Base-by-base conservation (phyloP, 2,888 invertebrate genomes). In the Epinotia ramella region DNA sequence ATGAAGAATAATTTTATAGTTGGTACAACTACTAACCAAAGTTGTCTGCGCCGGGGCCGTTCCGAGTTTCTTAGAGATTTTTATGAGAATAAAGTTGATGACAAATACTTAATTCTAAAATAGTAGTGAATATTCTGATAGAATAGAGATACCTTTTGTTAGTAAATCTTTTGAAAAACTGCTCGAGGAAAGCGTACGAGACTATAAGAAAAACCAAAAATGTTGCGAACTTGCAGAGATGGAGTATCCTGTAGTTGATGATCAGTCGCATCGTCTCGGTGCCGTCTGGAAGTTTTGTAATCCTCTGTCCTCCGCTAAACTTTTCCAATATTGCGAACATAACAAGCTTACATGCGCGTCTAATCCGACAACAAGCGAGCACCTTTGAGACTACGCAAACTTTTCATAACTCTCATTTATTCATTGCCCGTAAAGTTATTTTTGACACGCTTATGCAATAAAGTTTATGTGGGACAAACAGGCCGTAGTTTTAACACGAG, bases 271-370 rank as follows among this genome's bases (percentile, higher is more conserved):
- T 81, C 85, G 81, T 84, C 83, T 80, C 84, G 80, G 79, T 85
- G 80, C 84, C 84, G 81, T 83, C 84, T 82, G 82, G 80, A 91
- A 91, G 88, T 91, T 91, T 91, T 89, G 87, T 91, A 88, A 91
- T 91, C 84, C 87, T 87, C 85, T 88, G 87, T 89, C 90, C 89
- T 89, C 88, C 80, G 83, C 78, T 82, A 86, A 91, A 91, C 84
- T 91, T 91, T 91, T 91, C 88, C 89, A 91, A 91, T 91, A 90
- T 88, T 81, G 86, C 82, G 83, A 86, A 88, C 89, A 88, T 88
- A 89, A 89, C 86, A 87, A 87, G 88, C 87, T 88, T 86, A 88
- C 86, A 88, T 86, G 84, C 82, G 80, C 83, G 81, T 80, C 83
- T 88, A 87, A 90, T 88, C 86, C 84, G 81, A 82, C 82, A 85